Conservation (phyloP, 1,140 invertebrate genomes). For the Drusus annulatus region DNA sequence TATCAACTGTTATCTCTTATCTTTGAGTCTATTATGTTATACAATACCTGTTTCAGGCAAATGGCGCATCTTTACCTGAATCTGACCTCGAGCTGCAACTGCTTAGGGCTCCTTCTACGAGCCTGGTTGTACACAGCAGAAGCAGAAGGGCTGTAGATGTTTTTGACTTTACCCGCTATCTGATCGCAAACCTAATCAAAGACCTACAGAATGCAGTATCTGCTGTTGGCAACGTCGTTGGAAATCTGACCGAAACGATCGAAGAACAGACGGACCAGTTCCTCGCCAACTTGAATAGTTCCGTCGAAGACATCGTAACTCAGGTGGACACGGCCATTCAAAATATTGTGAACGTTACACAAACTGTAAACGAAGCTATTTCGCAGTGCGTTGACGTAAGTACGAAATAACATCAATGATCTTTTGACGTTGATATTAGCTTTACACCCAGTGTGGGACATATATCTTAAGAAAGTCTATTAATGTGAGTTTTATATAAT, state of each 20-base stretch:
- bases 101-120: neutral
- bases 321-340: conserved; percentile 59
- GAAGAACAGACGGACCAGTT: conserved; percentile 59
- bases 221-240: conserved; percentile 59
- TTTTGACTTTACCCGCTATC: conserved; percentile 52
- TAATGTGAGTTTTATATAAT: too few species aligned
- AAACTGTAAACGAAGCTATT: conserved; percentile 57
- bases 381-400: conserved; percentile 63
- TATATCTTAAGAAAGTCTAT: too few species aligned
- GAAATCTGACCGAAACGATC: conserved; percentile 60
- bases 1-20: too few species aligned
- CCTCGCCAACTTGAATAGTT: conserved; percentile 58
- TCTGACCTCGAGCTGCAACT: neutral
- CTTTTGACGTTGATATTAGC: too few species aligned
- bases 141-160: neutral
- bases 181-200: conserved; percentile 61
- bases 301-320: conserved; percentile 59
- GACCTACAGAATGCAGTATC: conserved; percentile 60
- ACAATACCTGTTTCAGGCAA: neutral
- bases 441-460: too few species aligned
- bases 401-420: conserved; percentile 29
- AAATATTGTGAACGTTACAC: conserved; percentile 59
- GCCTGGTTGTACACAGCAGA: neutral
- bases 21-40: neutral
- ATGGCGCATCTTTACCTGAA: neutral